Evolutionary conservation across 2,797 vertebrate genomes (phyloP).

Genomic region (Nyctibius grandis): DNA sequence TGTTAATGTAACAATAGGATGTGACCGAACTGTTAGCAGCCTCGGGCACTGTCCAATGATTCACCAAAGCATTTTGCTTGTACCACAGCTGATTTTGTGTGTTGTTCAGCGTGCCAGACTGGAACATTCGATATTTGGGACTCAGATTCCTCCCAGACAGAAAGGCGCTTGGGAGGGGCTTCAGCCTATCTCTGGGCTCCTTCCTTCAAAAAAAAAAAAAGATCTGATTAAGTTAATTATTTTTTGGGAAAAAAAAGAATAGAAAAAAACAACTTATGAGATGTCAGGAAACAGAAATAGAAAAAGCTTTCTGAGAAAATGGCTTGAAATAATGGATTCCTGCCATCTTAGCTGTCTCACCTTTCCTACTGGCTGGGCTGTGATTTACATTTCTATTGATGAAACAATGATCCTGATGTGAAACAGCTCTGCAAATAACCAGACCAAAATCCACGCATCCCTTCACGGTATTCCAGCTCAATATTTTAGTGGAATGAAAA

Average conservation of each 20-base stretch:
- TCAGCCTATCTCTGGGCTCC: background rate
- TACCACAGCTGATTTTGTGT: slow-evolving; percentile 22
- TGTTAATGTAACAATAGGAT: slow-evolving; percentile 11
- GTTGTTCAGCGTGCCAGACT: slow-evolving; percentile 1
- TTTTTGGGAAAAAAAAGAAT: background rate
- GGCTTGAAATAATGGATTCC: slow-evolving; percentile 18
- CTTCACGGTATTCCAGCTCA: background rate
- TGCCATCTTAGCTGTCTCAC: background rate
- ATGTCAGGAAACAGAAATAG: background rate
- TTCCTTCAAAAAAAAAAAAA: background rate
- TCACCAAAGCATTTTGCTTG: slow-evolving; percentile 30
- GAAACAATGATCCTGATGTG: background rate
- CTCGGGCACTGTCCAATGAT: background rate
- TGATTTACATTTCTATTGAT: slow-evolving; percentile 12
- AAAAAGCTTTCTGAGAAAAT: slow-evolving; percentile 40
- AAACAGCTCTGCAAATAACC: slow-evolving; percentile 9
- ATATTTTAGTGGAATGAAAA: background rate
- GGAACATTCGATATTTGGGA: slow-evolving; percentile 46
- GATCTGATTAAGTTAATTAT: slow-evolving; percentile 13
- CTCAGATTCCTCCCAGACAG: slow-evolving; percentile 21
- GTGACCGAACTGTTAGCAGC: background rate
- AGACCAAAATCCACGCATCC: background rate
- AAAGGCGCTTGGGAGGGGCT: slow-evolving; percentile 20
- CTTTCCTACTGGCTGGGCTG: background rate
- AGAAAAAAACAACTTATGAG: background rate